Base-by-base conservation (phyloP, 2,888 invertebrate species). In the Dolichopus griseipennis region DNA sequence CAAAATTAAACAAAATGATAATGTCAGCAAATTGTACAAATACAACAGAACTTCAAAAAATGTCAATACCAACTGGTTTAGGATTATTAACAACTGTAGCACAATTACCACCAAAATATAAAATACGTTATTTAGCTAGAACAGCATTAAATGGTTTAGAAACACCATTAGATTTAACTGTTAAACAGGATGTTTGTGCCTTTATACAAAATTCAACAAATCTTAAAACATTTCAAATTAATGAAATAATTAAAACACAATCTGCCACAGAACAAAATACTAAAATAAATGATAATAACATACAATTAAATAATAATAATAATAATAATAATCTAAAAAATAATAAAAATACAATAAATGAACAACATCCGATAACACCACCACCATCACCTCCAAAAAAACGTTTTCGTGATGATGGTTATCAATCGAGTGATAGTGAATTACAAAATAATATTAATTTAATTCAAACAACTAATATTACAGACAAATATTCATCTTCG, bases 341-440 rank as follows among this genome's bases (percentile, higher is more conserved):
- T 52, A 12, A 52, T 18, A 52, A 52, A 73, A 67, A 76, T 86
- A 4, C 41, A 41, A 15, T 52, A 18, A 52, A 52, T 52, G 18
- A 52, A 52, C 27, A 27, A 27, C 52, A 52, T 12, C 90, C 90
- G 0, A 90, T 91, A 75, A 91, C 91, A 1, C 91, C 91, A 15
- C 90, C 91, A 8, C 90, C 90, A 1, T 90, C 90, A 37, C 91
- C 91, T 7, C 79, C 83, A 0, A 85, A 85, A 70, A 88, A 87
- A 76, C 71, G 76, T 52, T 72, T 71, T 66, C 71, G 72, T 15
- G 70, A 72, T 8, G 69, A 69, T 41, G 70, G 71, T 52, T 52
- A 52, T 52, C 52, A 52, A 52, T 52, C 52, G 1, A 52, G 52
- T 52, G 52, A 52, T n/a, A 69, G 65, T 69, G 68, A 70, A 70